These are phyloP conservation scores for Tragelaphus scriptus DNA, from an alignment of 2,113 vertebrate genomes.

Conservation along the genomic window DNA sequence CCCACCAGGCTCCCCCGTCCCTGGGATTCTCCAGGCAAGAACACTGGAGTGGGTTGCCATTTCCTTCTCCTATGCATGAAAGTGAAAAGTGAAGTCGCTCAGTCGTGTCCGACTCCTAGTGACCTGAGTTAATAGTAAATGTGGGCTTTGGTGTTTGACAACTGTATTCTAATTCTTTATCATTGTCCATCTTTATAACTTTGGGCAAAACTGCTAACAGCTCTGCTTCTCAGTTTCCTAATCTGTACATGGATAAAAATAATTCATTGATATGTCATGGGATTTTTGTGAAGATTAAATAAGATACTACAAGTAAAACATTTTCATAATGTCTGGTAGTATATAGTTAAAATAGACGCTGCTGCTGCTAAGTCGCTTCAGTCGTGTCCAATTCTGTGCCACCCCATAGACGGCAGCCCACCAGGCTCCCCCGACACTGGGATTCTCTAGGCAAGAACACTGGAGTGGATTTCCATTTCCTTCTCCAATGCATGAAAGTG, in stretches of 20 bases:
- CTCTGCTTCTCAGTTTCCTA: not conserved
- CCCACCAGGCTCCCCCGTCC: no score
- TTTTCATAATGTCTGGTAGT: not conserved
- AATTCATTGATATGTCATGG: not conserved
- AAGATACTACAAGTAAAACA: not conserved
- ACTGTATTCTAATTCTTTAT: not conserved
- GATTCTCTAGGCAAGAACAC: no score
- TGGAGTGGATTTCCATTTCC: no score
- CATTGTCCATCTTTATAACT: not conserved
- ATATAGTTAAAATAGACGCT: not conserved
- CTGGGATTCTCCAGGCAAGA: no score
- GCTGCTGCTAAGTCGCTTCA: no score
- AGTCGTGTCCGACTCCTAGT: no score
- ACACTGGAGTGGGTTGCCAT: no score
- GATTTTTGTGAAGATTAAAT: not conserved
- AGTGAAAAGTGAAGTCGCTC: no score
- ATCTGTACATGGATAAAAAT: not conserved
- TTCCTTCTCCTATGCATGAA: no score
- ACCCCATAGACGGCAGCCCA: no score
- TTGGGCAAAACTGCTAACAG: not conserved
- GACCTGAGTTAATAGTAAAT: not conserved
- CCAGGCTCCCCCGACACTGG: no score
- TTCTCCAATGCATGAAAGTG: no score
- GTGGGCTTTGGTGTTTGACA: not conserved
- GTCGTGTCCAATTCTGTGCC: rapidly evolving